A percentile compares a stretch with the other conserved stretches of the same genome.
Conservation (phyloP, 1,140 invertebrate genomes). For the Lepidurus arcticus region DNA sequence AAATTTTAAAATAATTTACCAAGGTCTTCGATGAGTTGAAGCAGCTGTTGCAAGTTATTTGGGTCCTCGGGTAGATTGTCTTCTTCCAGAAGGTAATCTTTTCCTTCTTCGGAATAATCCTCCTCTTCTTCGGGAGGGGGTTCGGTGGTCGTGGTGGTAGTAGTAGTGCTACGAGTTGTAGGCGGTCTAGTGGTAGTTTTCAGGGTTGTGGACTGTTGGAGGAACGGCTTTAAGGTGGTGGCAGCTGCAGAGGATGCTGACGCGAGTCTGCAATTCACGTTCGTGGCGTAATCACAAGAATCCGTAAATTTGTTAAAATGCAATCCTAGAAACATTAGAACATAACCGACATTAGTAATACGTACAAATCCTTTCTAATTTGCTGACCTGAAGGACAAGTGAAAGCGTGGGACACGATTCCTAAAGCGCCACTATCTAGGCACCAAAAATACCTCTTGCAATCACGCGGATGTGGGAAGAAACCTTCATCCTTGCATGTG, state of each 20-base stretch:
- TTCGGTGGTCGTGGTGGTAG: conserved; percentile 39
- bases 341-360: not conserved
- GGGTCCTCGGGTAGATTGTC: conserved; percentile 44
- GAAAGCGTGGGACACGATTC: conserved; percentile 86
- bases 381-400: conserved; percentile 75
- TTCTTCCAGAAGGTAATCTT: conserved; percentile 61
- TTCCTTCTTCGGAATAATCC: conserved; percentile 46
- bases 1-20: conserved; percentile 29
- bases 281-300: conserved; percentile 83
- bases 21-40: conserved; percentile 38
- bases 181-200: conserved; percentile 51
- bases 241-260: conserved; percentile 23
- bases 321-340: conserved; percentile 55
- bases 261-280: conserved; percentile 64
- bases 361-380: not conserved
- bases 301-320: conserved; percentile 86
- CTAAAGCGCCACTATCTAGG: conserved; percentile 77
- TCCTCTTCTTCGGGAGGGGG: conserved; percentile 41
- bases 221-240: conserved; percentile 36
- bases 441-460: conserved; percentile 96
- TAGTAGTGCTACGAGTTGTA: conserved; percentile 44
- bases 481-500: conserved; percentile 87
- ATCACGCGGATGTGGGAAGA: conserved; percentile 84
- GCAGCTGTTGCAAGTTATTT: conserved; percentile 36
- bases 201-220: conserved; percentile 36